Conservation (phyloP, 1,140 invertebrate genomes). For the Galendromus occidentalis region DNA sequence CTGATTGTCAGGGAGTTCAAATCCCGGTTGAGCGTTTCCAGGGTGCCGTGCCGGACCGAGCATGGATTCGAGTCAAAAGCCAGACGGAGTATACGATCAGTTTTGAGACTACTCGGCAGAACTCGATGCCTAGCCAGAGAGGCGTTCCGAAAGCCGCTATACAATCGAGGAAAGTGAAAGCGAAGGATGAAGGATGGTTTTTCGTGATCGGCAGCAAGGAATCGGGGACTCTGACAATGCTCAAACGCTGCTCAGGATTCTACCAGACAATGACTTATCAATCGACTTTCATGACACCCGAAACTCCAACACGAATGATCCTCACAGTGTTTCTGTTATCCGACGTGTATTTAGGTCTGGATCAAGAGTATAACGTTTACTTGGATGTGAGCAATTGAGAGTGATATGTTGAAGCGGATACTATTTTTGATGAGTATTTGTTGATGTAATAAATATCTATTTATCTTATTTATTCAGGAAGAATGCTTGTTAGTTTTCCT, state of each 20-base stretch:
- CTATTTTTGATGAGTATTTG: too few species aligned
- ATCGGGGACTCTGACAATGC: slow-evolving; percentile 51
- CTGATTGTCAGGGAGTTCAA: neutral
- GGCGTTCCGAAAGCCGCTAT: slow-evolving; percentile 39
- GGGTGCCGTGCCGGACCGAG: slow-evolving; percentile 18
- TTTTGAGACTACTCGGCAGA: slow-evolving; percentile 27
- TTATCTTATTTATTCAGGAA: too few species aligned
- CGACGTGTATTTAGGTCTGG: slow-evolving; percentile 79
- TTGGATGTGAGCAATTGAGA: slow-evolving; percentile 18
- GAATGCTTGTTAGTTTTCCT: too few species aligned
- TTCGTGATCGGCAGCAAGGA: slow-evolving; percentile 54
- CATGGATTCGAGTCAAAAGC: slow-evolving; percentile 40
- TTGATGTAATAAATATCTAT: too few species aligned
- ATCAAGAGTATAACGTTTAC: slow-evolving; percentile 61
- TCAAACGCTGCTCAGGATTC: slow-evolving; percentile 47
- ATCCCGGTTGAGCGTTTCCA: neutral
- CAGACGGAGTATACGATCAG: slow-evolving; percentile 49
- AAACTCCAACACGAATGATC: slow-evolving; percentile 37
- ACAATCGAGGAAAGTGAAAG: slow-evolving; percentile 58
- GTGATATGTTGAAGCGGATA: too few species aligned
- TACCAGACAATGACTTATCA: slow-evolving; percentile 21
- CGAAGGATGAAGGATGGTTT: slow-evolving; percentile 91
- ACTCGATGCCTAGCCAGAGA: slow-evolving; percentile 12
- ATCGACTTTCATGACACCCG: slow-evolving; percentile 44
- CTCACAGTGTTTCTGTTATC: slow-evolving; percentile 73